Base-by-base conservation (phyloP, 2,888 invertebrate species). In the Cantharis nigra region DNA sequence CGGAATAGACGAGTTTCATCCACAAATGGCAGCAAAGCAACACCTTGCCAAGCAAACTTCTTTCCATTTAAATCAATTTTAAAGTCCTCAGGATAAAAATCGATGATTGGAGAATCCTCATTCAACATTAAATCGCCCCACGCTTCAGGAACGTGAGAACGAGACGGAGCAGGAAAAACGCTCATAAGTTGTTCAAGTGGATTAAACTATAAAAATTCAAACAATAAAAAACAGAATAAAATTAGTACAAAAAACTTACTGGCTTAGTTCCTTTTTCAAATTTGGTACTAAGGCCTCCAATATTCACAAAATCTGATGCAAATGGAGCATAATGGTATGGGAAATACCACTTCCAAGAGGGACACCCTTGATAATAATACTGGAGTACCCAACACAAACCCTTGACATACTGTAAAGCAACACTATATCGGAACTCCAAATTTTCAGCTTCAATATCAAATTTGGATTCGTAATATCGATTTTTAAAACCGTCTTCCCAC, bases 321-420 rank as follows among this genome's bases (percentile, higher is more conserved):
- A 99, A 99, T 9, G 99, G 99, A 16, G 99, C 99, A 90, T 99
- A 99, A 90, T 99, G 99, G 89, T 98, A 99, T 0, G 99, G 99
- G 89, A 97, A 99, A 90, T 98, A 99, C 99, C 99, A 99, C 89
- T 98, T 97, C 99, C 99, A 99, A 16, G 97, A 97, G 49, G 98
- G 96, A 90, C 99, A 99, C 72, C 99, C 99, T 92, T 99, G 99
- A 90, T 99, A 99, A 90, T 99, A 99, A 90, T 99, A 99, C 83
- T 96, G 93, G 28, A 99, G 90, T 75, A 99, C 99, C 99, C 99
- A 99, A 89, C 98, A 98, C 71, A 99, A 91, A 0, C 99, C 99
- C 72, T 95, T 92, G 3, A 98, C 97, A 90, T 99, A 99, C 86
- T 98, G 97, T 70, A 95, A 90, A 3, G 97, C 98, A 63, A 99